Evolutionary conservation across 2,888 invertebrate genomes (phyloP).

Genomic region (Harmothoe impar): DNA sequence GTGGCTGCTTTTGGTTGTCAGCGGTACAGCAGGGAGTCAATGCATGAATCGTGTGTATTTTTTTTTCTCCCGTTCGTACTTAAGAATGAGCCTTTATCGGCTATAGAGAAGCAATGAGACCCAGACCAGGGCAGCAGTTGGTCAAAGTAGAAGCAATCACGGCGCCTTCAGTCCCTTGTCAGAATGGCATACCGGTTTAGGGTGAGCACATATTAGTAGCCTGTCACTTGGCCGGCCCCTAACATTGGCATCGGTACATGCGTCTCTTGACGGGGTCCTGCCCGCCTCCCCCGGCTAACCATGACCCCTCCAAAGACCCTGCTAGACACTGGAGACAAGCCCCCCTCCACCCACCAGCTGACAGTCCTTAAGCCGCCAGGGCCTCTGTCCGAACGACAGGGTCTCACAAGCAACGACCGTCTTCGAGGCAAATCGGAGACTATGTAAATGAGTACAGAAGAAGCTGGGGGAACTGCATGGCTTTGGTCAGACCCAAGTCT

Average conservation of each 20-base stretch:
- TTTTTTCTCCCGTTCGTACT: too few relatives aligned
- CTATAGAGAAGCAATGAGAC: neutral
- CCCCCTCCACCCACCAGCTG: neutral
- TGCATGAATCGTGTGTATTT: too few relatives aligned
- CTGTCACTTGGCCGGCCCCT: conserved; percentile 31
- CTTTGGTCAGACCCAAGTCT: neutral
- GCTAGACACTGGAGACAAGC: conserved; percentile 24
- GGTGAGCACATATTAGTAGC: conserved; percentile 49
- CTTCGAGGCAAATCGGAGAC: conserved; percentile 15
- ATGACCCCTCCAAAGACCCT: conserved; percentile 1
- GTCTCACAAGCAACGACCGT: neutral
- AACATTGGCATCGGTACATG: conserved; percentile 42
- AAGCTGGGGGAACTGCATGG: too few relatives aligned
- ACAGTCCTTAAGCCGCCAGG: conserved; percentile 22
- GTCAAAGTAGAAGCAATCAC: conserved; percentile 40
- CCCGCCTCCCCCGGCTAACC: neutral
- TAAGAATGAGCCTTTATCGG: neutral
- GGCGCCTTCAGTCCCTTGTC: conserved; percentile 43
- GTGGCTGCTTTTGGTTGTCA: too few relatives aligned
- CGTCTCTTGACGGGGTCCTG: conserved; percentile 13
- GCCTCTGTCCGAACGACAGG: conserved; percentile 32
- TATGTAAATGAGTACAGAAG: neutral
- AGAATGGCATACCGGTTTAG: neutral
- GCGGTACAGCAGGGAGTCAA: too few relatives aligned
- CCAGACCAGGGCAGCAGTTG: neutral